Evolutionary conservation across 2,888 invertebrate genomes (phyloP).

Genomic region (Chrysina gloriosa): DNA sequence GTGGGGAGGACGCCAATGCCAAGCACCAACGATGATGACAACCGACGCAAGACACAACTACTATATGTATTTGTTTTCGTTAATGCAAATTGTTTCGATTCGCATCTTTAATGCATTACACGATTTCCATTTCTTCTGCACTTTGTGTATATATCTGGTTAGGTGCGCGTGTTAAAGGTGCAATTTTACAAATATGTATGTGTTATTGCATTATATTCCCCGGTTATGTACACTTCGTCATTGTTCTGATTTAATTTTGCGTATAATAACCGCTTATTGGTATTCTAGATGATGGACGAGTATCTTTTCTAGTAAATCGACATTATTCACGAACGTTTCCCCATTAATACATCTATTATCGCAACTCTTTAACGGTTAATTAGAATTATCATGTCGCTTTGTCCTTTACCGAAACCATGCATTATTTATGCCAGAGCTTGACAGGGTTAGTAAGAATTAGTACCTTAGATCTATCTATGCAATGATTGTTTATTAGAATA

Average conservation of each 20-base stretch:
- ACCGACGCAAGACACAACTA: conserved; percentile 22
- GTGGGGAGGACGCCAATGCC: conserved; percentile 60
- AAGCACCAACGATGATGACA: conserved; percentile 44
- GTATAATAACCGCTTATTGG: conserved; percentile 39
- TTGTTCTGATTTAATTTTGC: conserved; percentile 41
- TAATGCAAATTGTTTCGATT: conserved; percentile 44
- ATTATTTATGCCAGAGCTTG: conserved; percentile 16
- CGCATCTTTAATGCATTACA: conserved; percentile 45
- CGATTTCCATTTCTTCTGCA: conserved; percentile 45
- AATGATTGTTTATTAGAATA: conserved; percentile 6
- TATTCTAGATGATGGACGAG: conserved; percentile 14
- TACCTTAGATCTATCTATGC: not conserved
- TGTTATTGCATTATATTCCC: not conserved
- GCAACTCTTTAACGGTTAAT: conserved; percentile 10
- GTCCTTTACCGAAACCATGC: conserved; percentile 20
- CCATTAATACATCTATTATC: conserved; percentile 12
- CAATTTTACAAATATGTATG: not conserved
- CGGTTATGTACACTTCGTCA: conserved; percentile 25
- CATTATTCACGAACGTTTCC: conserved; percentile 13
- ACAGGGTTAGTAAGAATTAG: not conserved
- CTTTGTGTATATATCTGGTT: no score
- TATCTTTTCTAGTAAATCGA: conserved; percentile 23
- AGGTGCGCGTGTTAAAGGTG: no score
- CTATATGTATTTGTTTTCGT: conserved; percentile 47
- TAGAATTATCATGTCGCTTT: conserved; percentile 13